Evolutionary conservation across 2,113 vertebrate genomes (phyloP).

Genomic region (Albula glossodonta): DNA sequence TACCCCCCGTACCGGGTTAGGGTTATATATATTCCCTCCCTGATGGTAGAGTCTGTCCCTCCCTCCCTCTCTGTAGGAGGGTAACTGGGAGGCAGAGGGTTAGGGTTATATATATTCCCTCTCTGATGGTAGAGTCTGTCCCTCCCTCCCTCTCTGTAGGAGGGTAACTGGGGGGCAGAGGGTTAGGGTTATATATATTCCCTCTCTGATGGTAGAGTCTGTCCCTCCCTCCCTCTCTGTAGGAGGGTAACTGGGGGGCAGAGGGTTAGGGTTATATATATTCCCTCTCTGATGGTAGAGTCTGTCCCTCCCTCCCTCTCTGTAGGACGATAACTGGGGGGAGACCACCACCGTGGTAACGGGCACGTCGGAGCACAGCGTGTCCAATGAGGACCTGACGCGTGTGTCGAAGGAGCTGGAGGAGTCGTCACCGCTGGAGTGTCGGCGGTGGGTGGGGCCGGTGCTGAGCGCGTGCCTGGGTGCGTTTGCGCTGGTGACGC

Average conservation of each 20-base stretch:
- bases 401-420: conserved; percentile 90
- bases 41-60: no score
- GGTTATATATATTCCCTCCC: no score
- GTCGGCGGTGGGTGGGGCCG: conserved; percentile 81
- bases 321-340: conserved; percentile 92
- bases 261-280: no score
- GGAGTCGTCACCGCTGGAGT: conserved; percentile 85
- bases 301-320: neutral
- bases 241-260: no score
- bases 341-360: conserved; percentile 92
- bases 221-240: no score
- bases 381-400: conserved; percentile 90
- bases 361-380: conserved; percentile 89
- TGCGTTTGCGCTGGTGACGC: conserved; percentile 83
- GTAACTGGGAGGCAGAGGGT: no score
- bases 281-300: neutral
- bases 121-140: neutral
- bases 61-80: no score
- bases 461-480: conserved; percentile 77
- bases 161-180: conserved; percentile 87
- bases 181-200: no score
- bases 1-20: no score
- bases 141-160: conserved; percentile 56
- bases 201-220: no score
- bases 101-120: neutral